phyloP scores from a whole-genome alignment of 1,140 invertebrate species.

The Formica exsecta region DNA sequence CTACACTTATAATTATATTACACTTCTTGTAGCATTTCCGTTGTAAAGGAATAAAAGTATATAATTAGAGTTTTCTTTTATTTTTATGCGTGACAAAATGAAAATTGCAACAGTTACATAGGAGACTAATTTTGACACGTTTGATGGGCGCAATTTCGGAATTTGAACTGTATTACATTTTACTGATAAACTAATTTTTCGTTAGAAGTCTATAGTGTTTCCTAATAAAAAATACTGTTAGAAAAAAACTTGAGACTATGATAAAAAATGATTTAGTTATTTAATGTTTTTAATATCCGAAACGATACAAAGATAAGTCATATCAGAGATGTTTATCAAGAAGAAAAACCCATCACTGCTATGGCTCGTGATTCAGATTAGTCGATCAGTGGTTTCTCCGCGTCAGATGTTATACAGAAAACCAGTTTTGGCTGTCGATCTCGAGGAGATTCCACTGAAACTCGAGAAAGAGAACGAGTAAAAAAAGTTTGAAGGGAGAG shows the following conservation, averaged over 20 bases:
- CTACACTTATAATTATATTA: constrained; percentile 17
- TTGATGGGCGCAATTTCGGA: neutral
- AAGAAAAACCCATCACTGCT: neutral
- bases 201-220: neutral
- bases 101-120: neutral
- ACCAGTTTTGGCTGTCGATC: constrained; percentile 63
- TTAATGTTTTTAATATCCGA: neutral
- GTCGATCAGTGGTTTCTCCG: constrained; percentile 26
- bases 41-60: neutral
- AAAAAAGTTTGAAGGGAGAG: neutral
- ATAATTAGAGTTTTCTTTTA: neutral
- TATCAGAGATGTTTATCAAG: neutral
- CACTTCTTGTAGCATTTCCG: neutral
- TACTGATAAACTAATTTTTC: neutral
- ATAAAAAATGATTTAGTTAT: neutral
- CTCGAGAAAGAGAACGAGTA: neutral
- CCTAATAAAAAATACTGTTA: neutral
- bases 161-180: neutral
- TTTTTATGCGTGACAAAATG: neutral
- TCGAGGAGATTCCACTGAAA: constrained; percentile 33
- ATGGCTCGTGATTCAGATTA: constrained; percentile 26
- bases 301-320: neutral
- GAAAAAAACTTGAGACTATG: too few species aligned
- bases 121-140: neutral
- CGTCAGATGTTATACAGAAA: constrained; percentile 12